Base-by-base conservation (phyloP, 2,888 invertebrate species). In the Plusia festucae region DNA sequence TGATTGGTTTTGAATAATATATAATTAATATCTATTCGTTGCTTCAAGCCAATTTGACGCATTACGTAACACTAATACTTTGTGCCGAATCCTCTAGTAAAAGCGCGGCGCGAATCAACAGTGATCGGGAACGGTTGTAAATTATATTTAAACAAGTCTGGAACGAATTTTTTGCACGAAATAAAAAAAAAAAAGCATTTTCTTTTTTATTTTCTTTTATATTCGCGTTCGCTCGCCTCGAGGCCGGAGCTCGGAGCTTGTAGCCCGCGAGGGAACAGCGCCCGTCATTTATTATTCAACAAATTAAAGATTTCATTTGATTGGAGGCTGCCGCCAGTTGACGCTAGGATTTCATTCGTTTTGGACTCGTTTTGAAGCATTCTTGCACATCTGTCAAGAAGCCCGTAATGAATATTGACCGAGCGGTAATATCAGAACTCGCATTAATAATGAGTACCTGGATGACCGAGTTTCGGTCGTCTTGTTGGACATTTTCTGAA, bases 261-360 rank as follows among this genome's bases (percentile, higher is more conserved):
- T 40, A 24, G 30, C 51, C 52, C 51, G 51, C 24, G 53, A 34
- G 53, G 40, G 53, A 1, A 27, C 27, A 53, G 53, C 53, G 27
- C 70, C 54, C 59, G 49, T 63, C 62, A 56, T 68, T 70, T 49
- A 78, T 78, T 78, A 74, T 76, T 76, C 76, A 69, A 70, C 49
- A 59, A 69, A 77, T 70, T 63, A 71, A 44, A 69, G 27, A 65
- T 70, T 70, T 67, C 30, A 63, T 60, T 18, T 66, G 65, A 69
- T 66, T 74, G 55, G 61, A 52, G 59, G 40, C 24, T 49, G 53
- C 44, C 40, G 20, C 27, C n/a, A n/a, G 18, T 22, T 27, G 30
- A 15, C n/a, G 27, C 27, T 9, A 7, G n/a, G 18, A 7, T 40
- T 68, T 53, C 20, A 22, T 13, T 8, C 18, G 56, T 60, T 59